Evolutionary conservation across 1,140 invertebrate species (phyloP).

Genomic region (Cecropterus lyciades): DNA sequence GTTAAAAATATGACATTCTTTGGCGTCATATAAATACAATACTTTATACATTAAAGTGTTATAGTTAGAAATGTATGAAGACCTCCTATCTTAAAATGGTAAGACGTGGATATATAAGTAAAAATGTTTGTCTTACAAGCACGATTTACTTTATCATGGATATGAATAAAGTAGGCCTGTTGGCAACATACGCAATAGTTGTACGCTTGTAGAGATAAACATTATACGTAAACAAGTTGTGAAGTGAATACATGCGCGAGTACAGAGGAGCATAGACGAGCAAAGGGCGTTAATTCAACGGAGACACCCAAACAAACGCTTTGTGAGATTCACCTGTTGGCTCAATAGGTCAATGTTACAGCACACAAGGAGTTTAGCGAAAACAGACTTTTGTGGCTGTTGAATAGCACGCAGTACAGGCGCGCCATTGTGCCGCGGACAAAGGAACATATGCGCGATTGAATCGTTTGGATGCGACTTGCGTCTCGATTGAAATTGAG

Average conservation of each 20-base stretch:
- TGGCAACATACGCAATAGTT: no score
- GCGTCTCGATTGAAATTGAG: constrained; percentile 68
- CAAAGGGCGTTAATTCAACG: constrained; percentile 64
- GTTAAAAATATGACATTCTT: no score
- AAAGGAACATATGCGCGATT: constrained; percentile 76
- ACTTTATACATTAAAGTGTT: no score
- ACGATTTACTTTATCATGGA: no score
- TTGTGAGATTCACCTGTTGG: constrained; percentile 74
- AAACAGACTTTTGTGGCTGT: constrained; percentile 74
- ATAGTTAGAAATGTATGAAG: no score
- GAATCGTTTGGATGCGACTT: constrained; percentile 63
- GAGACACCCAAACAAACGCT: constrained; percentile 79
- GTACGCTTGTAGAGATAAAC: no score
- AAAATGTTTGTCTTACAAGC: no score
- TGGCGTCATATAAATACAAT: no score
- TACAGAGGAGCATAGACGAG: constrained; percentile 30
- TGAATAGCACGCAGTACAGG: constrained; percentile 67
- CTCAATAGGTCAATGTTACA: constrained; percentile 82
- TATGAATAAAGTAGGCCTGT: no score
- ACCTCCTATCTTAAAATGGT: no score
- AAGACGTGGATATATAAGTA: no score
- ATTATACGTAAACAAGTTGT: no score
- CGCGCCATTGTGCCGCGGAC: constrained; percentile 68
- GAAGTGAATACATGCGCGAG: constrained; percentile 12
- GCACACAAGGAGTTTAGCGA: constrained; percentile 74